Evolutionary conservation across 2,113 vertebrate genomes (phyloP).

Genomic region (Notiomystis cincta): DNA sequence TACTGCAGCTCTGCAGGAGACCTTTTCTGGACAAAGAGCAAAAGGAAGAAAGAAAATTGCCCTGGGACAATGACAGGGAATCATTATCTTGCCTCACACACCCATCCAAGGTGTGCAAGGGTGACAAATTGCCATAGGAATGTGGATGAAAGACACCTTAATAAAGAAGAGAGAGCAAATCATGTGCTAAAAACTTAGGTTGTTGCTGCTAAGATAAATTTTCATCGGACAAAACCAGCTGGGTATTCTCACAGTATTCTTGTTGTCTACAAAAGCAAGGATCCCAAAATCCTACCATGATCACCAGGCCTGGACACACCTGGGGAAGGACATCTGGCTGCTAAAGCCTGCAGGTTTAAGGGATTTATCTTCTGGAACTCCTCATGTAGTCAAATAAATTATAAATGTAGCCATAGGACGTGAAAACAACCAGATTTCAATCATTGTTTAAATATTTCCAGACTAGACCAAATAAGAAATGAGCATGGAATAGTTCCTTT

Average conservation of each 20-base stretch:
- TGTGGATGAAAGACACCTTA: not conserved
- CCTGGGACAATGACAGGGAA: not conserved
- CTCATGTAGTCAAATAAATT: not conserved
- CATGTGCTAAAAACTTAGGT: rapidly evolving
- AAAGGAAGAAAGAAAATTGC: not conserved
- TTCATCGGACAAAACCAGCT: not conserved
- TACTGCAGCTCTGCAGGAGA: not conserved
- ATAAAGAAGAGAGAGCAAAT: not conserved
- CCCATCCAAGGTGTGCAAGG: no score
- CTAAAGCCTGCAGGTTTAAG: not conserved
- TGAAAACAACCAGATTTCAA: not conserved
- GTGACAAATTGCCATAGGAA: not conserved
- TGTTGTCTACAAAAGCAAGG: not conserved
- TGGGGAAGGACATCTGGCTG: not conserved
- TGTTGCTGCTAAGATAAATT: not conserved
- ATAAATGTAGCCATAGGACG: not conserved
- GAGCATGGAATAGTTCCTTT: not conserved
- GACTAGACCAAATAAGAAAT: not conserved
- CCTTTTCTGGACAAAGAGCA: not conserved
- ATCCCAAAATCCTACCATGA: not conserved
- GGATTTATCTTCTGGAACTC: not conserved
- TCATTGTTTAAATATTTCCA: not conserved
- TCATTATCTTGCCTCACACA: not conserved
- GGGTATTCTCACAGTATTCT: not conserved
- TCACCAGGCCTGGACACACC: not conserved